Conservation (phyloP, 2,888 invertebrate species). For the Rotaria magnacalcarata region DNA sequence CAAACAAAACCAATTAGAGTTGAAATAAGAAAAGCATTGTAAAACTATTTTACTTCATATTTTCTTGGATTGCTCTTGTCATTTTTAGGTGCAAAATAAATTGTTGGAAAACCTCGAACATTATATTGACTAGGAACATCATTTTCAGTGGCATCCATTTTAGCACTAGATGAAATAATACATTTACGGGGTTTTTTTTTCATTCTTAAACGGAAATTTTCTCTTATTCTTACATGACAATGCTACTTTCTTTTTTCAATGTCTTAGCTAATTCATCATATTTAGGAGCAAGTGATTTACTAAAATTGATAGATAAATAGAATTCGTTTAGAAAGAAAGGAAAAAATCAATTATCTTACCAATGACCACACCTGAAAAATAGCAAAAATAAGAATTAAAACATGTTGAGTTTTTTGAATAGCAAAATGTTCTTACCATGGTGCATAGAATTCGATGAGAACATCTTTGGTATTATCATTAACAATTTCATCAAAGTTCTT, state of each 20-base stretch:
- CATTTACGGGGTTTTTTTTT: too few species aligned
- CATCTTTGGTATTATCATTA: conserved; percentile 81
- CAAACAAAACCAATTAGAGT: neutral
- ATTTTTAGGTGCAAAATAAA: conserved; percentile 88
- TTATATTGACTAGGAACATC: conserved; percentile 86
- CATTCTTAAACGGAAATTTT: too few species aligned
- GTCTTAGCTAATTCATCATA: conserved; percentile 80
- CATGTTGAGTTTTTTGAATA: neutral
- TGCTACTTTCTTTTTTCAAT: conserved; percentile 50
- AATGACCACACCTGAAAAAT: conserved; percentile 5
- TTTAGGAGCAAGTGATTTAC: conserved; percentile 86
- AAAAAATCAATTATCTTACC: neutral
- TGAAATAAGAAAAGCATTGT: neutral
- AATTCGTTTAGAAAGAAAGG: neutral
- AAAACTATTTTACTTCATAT: conserved; percentile 61
- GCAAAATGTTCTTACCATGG: conserved; percentile 74
- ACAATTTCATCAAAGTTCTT: conserved; percentile 94
- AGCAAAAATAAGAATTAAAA: neutral
- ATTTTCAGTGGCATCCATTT: conserved; percentile 96
- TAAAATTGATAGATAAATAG: conserved; percentile 64
- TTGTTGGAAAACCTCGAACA: conserved; percentile 92
- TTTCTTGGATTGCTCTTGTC: conserved; percentile 69
- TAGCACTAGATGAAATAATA: conserved; percentile 73
- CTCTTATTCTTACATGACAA: conserved; percentile 57
- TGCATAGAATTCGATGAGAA: conserved; percentile 93